Evolutionary conservation across 1,140 invertebrate species (phyloP).

Genomic region (Ptiloglossa arizonensis): DNA sequence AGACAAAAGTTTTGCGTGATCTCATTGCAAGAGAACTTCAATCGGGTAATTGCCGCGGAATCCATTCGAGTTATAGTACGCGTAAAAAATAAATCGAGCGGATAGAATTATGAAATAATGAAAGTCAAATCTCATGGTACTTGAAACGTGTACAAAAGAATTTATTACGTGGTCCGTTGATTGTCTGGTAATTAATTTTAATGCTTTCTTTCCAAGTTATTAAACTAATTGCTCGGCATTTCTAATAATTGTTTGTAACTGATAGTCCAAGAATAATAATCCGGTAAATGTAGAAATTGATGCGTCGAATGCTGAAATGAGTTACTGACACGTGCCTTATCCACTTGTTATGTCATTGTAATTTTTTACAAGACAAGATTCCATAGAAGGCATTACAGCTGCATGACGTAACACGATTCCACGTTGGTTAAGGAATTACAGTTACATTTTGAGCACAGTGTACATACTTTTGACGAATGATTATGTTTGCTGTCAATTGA

Average conservation of each 20-base stretch:
- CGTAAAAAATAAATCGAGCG: background rate
- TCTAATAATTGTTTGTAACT: too few species aligned
- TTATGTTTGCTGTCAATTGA: background rate
- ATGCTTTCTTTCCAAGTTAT: background rate
- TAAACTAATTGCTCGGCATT: background rate
- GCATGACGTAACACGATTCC: background rate
- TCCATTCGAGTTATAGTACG: background rate
- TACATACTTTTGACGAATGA: background rate
- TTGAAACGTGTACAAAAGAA: background rate
- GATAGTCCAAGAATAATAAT: too few species aligned
- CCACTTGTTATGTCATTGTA: background rate
- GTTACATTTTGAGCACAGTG: background rate
- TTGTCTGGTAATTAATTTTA: background rate
- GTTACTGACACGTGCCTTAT: background rate
- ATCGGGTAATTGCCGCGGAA: conserved; percentile 22
- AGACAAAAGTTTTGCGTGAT: background rate
- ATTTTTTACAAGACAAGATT: background rate
- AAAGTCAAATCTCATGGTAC: background rate
- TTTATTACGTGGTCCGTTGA: background rate
- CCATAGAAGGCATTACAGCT: background rate
- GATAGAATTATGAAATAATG: conserved; percentile 2
- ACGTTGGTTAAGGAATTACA: background rate
- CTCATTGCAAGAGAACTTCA: background rate
- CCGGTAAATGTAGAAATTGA: background rate
- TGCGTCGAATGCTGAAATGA: background rate